A percentile compares a stretch with the other conserved stretches of the same genome.
Conservation (phyloP, 2,797 vertebrate genomes). For the Protonibea diacanthus region DNA sequence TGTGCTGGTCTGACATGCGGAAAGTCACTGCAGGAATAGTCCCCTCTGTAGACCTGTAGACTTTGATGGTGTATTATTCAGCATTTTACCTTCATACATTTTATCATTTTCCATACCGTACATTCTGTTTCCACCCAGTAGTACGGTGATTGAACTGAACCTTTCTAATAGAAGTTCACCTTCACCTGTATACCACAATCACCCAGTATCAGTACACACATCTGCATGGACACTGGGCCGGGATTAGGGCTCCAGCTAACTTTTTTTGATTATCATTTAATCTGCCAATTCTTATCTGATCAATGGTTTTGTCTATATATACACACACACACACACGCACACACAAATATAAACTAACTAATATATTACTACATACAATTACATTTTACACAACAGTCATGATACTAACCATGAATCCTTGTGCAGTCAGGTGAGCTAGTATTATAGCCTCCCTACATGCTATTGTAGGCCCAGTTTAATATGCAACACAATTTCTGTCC, state of each 20-base stretch:
- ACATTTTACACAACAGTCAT: too few relatives aligned
- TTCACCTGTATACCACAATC: background rate
- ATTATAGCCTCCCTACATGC: too few relatives aligned
- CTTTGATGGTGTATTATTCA: background rate
- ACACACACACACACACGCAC: too few relatives aligned
- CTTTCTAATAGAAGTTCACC: background rate
- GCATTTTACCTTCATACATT: background rate
- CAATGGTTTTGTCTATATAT: background rate
- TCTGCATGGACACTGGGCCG: background rate
- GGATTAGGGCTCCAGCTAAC: too few relatives aligned
- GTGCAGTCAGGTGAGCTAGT: too few relatives aligned
- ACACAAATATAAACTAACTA: too few relatives aligned
- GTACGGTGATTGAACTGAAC: background rate
- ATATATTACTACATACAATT: too few relatives aligned
- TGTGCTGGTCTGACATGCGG: background rate
- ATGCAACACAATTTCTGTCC: too few relatives aligned
- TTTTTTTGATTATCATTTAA: too few relatives aligned
- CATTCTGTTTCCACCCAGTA: background rate
- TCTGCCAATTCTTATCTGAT: too few relatives aligned
- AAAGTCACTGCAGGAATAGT: background rate
- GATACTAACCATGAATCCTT: too few relatives aligned
- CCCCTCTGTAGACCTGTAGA: background rate
- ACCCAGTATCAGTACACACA: background rate
- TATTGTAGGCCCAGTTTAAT: too few relatives aligned
- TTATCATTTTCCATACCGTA: background rate